Evolutionary conservation across 2,797 vertebrate genomes (phyloP), one percentile per base, ranked within the genome.

Genomic region (Protonibea diacanthus): DNA sequence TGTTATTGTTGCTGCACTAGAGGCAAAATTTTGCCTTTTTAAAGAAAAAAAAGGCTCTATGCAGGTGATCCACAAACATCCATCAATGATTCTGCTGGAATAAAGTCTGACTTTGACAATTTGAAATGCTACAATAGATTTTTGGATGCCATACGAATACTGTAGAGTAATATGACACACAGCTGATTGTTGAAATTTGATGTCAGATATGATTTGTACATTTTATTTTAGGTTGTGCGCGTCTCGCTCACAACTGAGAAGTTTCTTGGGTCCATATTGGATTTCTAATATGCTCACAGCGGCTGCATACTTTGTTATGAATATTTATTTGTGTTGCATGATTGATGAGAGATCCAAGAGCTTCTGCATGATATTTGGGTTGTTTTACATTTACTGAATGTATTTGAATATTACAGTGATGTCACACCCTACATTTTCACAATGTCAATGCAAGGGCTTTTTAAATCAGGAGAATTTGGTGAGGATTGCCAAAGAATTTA

Each of bases 221-320:
- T 84, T 84, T 76, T 73, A 55, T 81, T 86, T 53, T 42, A 11
- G 14, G 82, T 87, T 88, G 88, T 92, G 86, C 75, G 78, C 78
- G 69, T 80, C 59, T 70, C 4, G 10, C 76, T 83, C 89, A 88
- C 88, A 91, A 88, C 86, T 57, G 67, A 76, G 75, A 76, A 47
- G 51, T 71, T 81, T 75, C 66, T 90, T 80, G 87, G 77, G 86
- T 94, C 93, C 94, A 95, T 90, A 92, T 94, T 94, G 93, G 94
- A 94, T 91, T 81, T 82, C 33, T 69, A 9, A 38, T 71, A 72
- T 67, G 56, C 49, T 63, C 17, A 61, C 76, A 77, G 49, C 49
- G 78, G 53, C 74, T 81, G 68, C 71, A 44, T 48, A 75, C 29
- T 73, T 52, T 60, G 56, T 80, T 59, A 60, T 82, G 67, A 53